These are phyloP conservation scores for Oncorhynchus masou DNA, from an alignment of 2,113 vertebrate genomes.

Conservation along the genomic window DNA sequence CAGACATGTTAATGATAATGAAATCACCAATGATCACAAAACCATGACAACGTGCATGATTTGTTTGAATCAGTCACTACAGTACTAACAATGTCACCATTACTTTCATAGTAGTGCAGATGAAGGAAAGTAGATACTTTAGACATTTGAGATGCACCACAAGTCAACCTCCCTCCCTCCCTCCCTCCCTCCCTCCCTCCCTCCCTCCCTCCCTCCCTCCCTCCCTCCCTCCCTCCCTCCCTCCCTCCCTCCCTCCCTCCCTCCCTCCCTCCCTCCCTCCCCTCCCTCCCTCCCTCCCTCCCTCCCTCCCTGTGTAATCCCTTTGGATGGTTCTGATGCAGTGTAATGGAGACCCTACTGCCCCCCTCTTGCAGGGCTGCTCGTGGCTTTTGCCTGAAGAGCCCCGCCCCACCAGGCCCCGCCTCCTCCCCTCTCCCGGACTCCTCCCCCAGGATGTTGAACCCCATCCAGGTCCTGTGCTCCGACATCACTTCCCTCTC, in stretches of 20 bases:
- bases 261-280: constrained; percentile 28
- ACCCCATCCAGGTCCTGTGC: constrained; percentile 78
- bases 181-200: constrained; percentile 31
- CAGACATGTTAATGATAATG: neutral
- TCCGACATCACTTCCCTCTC: constrained; percentile 80
- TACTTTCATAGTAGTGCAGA: neutral
- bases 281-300: constrained; percentile 17
- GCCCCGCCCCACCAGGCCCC: constrained; percentile 71
- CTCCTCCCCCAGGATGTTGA: constrained; percentile 79
- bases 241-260: neutral
- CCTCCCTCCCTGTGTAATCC: constrained; percentile 15
- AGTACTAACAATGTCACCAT: neutral
- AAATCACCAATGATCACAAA: neutral
- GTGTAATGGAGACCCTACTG: constrained; percentile 32
- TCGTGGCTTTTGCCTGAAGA: constrained; percentile 78
- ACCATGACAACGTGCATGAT: neutral
- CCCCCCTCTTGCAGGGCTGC: constrained; percentile 75
- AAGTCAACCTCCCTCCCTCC: neutral
- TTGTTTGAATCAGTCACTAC: neutral
- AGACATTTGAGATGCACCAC: neutral
- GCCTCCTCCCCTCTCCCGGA: constrained; percentile 72
- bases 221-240: constrained; percentile 19
- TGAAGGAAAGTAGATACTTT: neutral
- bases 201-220: constrained; percentile 13
- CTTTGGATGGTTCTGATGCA: constrained; percentile 14